A percentile compares a stretch with the other conserved stretches of the same genome.
Evolutionary conservation across 2,888 invertebrate species (phyloP).

Genomic region (Cabera pusaria): DNA sequence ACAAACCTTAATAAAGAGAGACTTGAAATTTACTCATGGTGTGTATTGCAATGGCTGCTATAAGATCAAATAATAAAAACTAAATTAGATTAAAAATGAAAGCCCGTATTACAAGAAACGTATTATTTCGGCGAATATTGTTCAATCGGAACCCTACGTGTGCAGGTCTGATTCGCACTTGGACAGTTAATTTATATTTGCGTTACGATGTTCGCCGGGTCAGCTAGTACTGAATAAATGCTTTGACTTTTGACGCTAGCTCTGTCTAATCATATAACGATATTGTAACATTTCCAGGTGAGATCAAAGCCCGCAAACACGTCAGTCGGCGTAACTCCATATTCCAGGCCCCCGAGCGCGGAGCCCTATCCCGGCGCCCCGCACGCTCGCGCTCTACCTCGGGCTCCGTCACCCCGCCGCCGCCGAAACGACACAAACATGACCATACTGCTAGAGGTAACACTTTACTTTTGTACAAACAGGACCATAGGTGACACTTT

Average conservation of each 20-base stretch:
- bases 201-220: too few species aligned
- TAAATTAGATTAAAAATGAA: too few species aligned
- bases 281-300: conserved; percentile 20
- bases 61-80: too few species aligned
- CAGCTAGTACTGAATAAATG: too few species aligned
- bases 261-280: too few species aligned
- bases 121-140: neutral
- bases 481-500: too few species aligned
- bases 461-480: too few species aligned
- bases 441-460: conserved; percentile 1
- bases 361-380: conserved; percentile 22
- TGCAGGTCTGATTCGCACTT: neutral
- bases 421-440: conserved; percentile 12
- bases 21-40: too few species aligned
- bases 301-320: conserved; percentile 21
- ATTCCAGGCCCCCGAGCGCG: conserved; percentile 27
- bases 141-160: neutral
- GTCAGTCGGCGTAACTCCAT: conserved; percentile 36
- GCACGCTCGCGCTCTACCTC: conserved; percentile 7
- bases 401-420: conserved; percentile 1
- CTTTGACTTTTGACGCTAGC: too few species aligned
- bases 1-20: too few species aligned
- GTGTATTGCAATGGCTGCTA: too few species aligned
- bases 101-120: neutral
- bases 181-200: too few species aligned